These are phyloP conservation scores for Antigone vipio DNA, from an alignment of 2,113 vertebrate species.

Conservation along the genomic window DNA sequence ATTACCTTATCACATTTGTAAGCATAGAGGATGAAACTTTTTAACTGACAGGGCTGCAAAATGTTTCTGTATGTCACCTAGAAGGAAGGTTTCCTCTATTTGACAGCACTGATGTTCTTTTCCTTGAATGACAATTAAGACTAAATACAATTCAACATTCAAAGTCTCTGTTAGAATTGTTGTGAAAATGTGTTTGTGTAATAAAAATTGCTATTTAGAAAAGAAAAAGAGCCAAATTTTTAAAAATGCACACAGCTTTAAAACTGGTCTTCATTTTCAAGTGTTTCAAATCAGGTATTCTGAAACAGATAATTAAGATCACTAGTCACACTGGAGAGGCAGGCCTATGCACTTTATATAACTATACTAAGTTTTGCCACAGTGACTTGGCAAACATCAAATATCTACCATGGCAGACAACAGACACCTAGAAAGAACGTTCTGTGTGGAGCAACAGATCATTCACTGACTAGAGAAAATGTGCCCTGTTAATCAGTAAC, in stretches of 20 bases:
- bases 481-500: background rate
- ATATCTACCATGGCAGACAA: background rate
- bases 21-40: background rate
- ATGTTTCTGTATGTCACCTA: background rate
- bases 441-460: background rate
- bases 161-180: background rate
- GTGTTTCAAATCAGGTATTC: background rate
- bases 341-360: background rate
- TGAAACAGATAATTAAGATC: background rate
- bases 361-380: background rate
- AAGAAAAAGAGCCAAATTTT: background rate
- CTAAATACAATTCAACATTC: background rate
- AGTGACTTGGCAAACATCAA: background rate
- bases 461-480: background rate
- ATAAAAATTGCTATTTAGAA: background rate
- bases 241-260: background rate
- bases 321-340: background rate
- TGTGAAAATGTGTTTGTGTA: background rate
- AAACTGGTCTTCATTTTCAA: background rate
- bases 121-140: background rate
- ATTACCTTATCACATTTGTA: background rate
- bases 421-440: background rate
- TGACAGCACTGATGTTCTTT: background rate
- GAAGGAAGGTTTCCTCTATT: background rate
- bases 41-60: background rate